Evolutionary conservation across 2,113 vertebrate species (phyloP).

Genomic region (Aegotheles bennettii): DNA sequence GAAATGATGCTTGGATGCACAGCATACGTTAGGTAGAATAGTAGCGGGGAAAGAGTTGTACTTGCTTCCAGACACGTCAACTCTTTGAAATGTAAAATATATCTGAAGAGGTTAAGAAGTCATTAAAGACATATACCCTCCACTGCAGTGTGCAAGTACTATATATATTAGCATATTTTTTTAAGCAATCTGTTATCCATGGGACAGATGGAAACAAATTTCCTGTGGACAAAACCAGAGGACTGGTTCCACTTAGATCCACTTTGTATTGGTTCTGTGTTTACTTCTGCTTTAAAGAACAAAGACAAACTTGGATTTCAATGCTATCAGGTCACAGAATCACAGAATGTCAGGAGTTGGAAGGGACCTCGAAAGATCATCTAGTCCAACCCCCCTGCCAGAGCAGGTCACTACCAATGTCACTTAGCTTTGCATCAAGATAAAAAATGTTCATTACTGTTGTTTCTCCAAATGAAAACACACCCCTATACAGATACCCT

Average conservation of each 20-base stretch:
- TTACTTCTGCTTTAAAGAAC: not conserved
- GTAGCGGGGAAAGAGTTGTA: not conserved
- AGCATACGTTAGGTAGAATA: not conserved
- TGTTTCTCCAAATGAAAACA: constrained; percentile 32
- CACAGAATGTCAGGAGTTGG: no score
- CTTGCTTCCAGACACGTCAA: not conserved
- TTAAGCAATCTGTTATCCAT: not conserved
- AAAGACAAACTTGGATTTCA: not conserved
- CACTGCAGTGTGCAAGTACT: not conserved
- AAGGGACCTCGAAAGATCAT: no score
- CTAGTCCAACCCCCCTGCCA: no score
- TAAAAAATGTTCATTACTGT: constrained; percentile 3
- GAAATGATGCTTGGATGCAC: not conserved
- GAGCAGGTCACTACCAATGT: not conserved
- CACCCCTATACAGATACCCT: not conserved
- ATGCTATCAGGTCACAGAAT: not conserved
- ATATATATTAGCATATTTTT: not conserved
- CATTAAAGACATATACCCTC: not conserved
- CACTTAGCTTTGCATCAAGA: not conserved
- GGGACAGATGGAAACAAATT: not conserved
- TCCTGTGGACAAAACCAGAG: not conserved
- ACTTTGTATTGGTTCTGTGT: not conserved
- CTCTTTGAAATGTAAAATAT: not conserved
- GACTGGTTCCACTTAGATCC: no score
- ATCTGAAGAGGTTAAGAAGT: not conserved